Evolutionary conservation across 2,888 invertebrate species (phyloP).

Genomic region (Acanthoscelides obtectus): DNA sequence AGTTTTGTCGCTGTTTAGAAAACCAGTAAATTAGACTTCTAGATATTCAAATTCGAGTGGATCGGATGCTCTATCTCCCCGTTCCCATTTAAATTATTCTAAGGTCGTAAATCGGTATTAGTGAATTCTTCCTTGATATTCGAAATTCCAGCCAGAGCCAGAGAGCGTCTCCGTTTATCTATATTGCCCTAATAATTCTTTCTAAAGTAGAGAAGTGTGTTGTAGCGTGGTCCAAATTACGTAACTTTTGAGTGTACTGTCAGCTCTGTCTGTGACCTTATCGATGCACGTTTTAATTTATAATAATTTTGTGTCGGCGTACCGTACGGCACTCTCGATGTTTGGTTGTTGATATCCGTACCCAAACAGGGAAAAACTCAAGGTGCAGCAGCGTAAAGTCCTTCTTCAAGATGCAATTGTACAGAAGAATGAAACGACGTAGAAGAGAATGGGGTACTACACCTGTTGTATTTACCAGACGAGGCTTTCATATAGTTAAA

Average conservation of each 20-base stretch:
- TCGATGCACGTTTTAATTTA: too few relatives aligned
- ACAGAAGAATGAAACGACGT: too few relatives aligned
- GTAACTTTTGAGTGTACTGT: not conserved
- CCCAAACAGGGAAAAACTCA: too few relatives aligned
- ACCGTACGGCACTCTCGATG: too few relatives aligned
- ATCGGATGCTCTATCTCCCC: not conserved
- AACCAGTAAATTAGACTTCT: not conserved
- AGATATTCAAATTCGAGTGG: not conserved
- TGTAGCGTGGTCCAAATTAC: not conserved
- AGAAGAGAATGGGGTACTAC: too few relatives aligned
- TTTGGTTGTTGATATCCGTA: too few relatives aligned
- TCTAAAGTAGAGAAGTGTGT: not conserved
- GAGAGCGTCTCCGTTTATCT: not conserved
- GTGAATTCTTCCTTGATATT: not conserved
- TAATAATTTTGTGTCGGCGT: too few relatives aligned
- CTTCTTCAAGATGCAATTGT: too few relatives aligned
- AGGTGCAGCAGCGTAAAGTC: too few relatives aligned
- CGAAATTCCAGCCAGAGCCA: not conserved
- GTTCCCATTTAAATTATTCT: not conserved
- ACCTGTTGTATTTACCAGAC: too few relatives aligned
- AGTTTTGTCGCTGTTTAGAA: not conserved
- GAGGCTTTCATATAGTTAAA: too few relatives aligned
- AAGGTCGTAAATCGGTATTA: not conserved
- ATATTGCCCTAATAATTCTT: not conserved
- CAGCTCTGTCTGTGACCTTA: too few relatives aligned